Conservation (phyloP, 2,797 vertebrate species). For the Pipistrellus nathusii region DNA sequence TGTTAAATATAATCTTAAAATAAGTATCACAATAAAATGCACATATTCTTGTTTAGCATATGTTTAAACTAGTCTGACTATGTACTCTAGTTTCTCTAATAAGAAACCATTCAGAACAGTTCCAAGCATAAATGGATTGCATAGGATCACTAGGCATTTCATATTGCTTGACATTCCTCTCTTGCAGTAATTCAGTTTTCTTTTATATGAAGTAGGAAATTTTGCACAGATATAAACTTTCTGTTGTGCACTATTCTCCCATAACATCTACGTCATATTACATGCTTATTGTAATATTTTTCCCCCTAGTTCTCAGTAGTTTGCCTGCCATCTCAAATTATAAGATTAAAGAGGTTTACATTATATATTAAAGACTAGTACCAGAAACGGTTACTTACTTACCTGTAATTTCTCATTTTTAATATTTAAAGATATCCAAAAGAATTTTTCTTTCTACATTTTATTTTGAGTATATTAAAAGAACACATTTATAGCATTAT, state of each 20-base stretch:
- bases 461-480: not conserved
- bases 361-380: not conserved
- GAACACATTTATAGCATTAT: not conserved
- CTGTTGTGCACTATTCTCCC: constrained; percentile 18
- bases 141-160: constrained; percentile 34
- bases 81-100: not conserved
- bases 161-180: not conserved
- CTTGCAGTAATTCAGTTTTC: not conserved
- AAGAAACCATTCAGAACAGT: not conserved
- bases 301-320: not conserved
- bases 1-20: constrained; percentile 1
- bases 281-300: not conserved
- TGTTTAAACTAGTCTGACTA: not conserved
- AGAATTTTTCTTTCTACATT: constrained; percentile 5
- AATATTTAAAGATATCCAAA: constrained; percentile 19
- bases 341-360: not conserved
- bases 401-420: constrained; percentile 37
- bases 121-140: constrained; percentile 5
- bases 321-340: constrained; percentile 17
- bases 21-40: constrained; percentile 10
- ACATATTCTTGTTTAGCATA: not conserved
- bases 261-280: constrained; percentile 45
- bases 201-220: constrained; percentile 55
- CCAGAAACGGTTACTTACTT: not conserved
- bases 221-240: constrained; percentile 53